Evolutionary conservation across 2,888 invertebrate genomes (phyloP), one percentile per base, ranked within the genome.

Genomic region (Lithophane ornitopus): DNA sequence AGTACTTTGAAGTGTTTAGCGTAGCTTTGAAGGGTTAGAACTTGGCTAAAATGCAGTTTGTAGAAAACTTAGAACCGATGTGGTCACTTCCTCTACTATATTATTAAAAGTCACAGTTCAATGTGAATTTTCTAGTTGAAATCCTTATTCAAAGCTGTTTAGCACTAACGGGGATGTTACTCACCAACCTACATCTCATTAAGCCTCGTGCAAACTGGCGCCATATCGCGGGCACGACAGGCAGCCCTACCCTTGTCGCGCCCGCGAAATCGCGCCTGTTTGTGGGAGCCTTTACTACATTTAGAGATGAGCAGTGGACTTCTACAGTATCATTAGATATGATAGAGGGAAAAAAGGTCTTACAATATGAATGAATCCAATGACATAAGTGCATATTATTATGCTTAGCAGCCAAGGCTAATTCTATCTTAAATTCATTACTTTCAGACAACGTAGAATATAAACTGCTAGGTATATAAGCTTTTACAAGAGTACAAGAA

Each of bases 21-120:
- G 46, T 14, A 44, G 54, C 68, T 68, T 77, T 82, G 46, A 46
- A 82, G 63, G 63, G 65, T 66, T 61, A 56, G 39, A 14, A 46
- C n/a, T 56, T 44, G 8, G 34, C n/a, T 22, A 14, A 44, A 41
- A n/a, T 63, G 56, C 19, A 52, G 66, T 54, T 34, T 61, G 28
- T 39, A 39, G 4, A 41, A 74, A 61, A 68, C 12, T 58, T 26
- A 19, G n/a, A n/a, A 44, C 41, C 2, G 14, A 44, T 56, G 70
- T 41, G 39, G 80, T n/a, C 28, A 61, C 16, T 61, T 61, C 44
- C 26, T 26, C 0, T 11, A 12, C 0, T 26, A 3, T 3, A 28
- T 3, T 19, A 19, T 65, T 16, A 46, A 44, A 54, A 52, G 7
- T 1, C 9, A 8, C 2, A 4, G 41, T 11, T 28, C 54, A 26